Conservation (phyloP, 2,888 invertebrate species). For the Phrixothrix hirtus region DNA sequence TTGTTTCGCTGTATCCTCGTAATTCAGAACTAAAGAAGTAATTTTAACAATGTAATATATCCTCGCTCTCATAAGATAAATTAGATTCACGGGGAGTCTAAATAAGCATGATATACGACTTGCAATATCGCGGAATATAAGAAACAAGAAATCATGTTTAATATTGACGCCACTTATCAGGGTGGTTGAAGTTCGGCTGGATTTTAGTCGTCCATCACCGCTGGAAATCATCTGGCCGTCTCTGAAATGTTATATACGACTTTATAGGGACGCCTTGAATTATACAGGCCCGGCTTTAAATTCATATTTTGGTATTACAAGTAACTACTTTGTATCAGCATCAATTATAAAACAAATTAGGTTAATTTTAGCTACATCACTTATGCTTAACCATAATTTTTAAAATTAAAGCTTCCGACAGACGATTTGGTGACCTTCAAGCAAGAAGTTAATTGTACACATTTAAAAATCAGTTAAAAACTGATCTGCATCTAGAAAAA, state of each 20-base stretch:
- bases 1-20: conserved; percentile 18
- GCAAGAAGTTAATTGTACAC: too few species aligned
- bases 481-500: too few species aligned
- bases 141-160: conserved; percentile 56
- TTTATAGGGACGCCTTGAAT: conserved; percentile 37
- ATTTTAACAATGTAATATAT: conserved; percentile 33
- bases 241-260: conserved; percentile 52
- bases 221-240: conserved; percentile 54
- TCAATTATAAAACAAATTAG: too few species aligned
- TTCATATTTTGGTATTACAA: too few species aligned
- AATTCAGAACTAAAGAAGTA: conserved; percentile 30
- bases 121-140: conserved; percentile 53
- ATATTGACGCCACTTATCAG: conserved; percentile 54
- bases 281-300: conserved; percentile 36
- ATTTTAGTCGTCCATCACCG: conserved; percentile 56
- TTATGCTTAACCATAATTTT: too few species aligned
- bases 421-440: too few species aligned
- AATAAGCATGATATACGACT: conserved; percentile 50
- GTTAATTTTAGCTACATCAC: too few species aligned
- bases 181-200: conserved; percentile 46
- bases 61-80: conserved; percentile 40
- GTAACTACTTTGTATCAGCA: too few species aligned
- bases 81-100: conserved; percentile 46
- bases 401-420: too few species aligned
- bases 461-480: too few species aligned